Base-by-base conservation (phyloP, 2,113 vertebrate species). In the Alces alces region DNA sequence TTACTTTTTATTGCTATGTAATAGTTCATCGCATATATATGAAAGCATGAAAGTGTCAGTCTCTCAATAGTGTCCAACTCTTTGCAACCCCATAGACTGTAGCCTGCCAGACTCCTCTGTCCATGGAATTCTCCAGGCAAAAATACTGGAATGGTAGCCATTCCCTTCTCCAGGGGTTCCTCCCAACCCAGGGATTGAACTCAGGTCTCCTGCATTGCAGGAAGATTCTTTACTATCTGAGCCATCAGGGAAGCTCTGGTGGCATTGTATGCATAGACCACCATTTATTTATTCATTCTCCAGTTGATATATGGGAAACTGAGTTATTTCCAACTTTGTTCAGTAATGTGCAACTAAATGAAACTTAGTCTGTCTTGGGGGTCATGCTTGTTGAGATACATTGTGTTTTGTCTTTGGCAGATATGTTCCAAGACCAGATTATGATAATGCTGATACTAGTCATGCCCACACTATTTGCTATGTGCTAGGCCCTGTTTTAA, bases 111-210 rank as follows among this genome's bases (percentile, higher is more conserved):
- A 66, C 64, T 66, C 64, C 33, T 66, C 33, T 36, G 64, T 36
- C 33, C 8, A 21, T 19, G 64, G 64, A 66, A 66, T 66, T 66
- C 64, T 66, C 64, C 64, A 66, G 64, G 64, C 4, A 11, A 66
- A 4, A 66, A 66, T 66, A 66, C 64, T 5, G 0, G 8, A 21
- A 66, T 19, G 16, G 33, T 5, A 36, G 64, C 64, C 17, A 66
- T 66, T 36, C 17, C 33, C 4, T 36, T 66, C 33, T 66, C 64
- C 33, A 66, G 33, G 64, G 4, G 33, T 2, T 66, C 64, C 33
- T 66, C 17, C 4, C 0, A 0, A 9, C 4, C 17, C 33, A 66
- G 16, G 33, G 64, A 36, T 10, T 36, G 17, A 66, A 36, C 64
- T 66, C 64, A 21, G 8, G 33, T 66, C 64, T 66, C 17, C 33